Evolutionary conservation across 2,888 invertebrate species (phyloP).

Genomic region (Caenorhabditis sp.): DNA sequence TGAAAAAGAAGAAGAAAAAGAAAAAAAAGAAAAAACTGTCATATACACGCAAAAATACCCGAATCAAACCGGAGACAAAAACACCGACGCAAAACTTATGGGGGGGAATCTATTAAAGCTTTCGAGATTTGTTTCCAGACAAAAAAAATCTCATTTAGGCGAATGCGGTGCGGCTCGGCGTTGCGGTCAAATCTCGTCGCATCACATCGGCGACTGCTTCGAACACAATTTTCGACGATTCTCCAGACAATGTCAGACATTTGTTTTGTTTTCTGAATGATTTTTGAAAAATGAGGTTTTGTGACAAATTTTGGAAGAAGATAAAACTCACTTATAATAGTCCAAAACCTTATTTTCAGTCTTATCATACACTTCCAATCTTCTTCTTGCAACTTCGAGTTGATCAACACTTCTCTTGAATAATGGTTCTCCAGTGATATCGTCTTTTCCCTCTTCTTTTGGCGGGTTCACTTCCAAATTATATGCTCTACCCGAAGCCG

Average conservation of each 20-base stretch:
- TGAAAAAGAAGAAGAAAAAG: too few relatives aligned
- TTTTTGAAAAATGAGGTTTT: not conserved
- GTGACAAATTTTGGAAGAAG: too few relatives aligned
- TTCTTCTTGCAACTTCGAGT: constrained; percentile 46
- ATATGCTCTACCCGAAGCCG: constrained; percentile 81
- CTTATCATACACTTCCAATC: constrained; percentile 50
- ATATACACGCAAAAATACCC: constrained; percentile 43
- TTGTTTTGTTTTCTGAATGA: constrained; percentile 45
- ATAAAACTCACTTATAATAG: constrained; percentile 34
- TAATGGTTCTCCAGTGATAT: constrained; percentile 87
- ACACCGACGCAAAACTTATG: not conserved
- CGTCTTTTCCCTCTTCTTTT: constrained; percentile 79
- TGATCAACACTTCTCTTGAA: constrained; percentile 86
- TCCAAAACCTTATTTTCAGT: constrained; percentile 53
- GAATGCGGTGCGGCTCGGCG: constrained; percentile 30
- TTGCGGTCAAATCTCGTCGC: constrained; percentile 25
- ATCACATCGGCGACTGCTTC: constrained; percentile 45
- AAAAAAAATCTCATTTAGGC: constrained; percentile 31
- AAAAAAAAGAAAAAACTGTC: constrained; percentile 14
- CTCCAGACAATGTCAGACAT: constrained; percentile 48
- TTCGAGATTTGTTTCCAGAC: not conserved
- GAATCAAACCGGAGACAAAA: constrained; percentile 5
- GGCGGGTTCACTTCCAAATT: constrained; percentile 97
- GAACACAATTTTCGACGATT: constrained; percentile 38
- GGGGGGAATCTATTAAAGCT: not conserved